Conservation (phyloP, 2,797 vertebrate genomes). For the Macroramphosus scolopax region DNA sequence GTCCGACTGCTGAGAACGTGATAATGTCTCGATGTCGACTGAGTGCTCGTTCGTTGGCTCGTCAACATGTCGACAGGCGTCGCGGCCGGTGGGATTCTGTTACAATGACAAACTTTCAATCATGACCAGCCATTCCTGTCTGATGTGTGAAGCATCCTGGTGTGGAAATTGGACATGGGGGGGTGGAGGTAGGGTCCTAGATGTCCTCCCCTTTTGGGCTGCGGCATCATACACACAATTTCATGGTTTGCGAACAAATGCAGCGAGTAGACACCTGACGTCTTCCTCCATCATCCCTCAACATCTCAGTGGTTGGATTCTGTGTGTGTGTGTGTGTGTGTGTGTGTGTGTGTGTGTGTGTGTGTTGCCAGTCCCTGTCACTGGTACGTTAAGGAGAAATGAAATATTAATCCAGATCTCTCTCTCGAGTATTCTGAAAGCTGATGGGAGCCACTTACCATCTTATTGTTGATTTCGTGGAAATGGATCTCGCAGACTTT, state of each 20-base stretch:
- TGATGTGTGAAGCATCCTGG: conserved; percentile 25
- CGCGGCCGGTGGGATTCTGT: no score
- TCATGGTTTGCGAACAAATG: conserved; percentile 68
- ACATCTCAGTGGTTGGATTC: conserved; percentile 9
- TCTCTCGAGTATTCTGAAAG: conserved; percentile 47
- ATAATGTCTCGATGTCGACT: no score
- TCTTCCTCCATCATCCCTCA: conserved; percentile 28
- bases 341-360: neutral
- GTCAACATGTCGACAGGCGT: no score
- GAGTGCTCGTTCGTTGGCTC: no score
- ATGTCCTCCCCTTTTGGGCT: conserved; percentile 45
- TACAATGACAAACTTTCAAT: conserved; percentile 18
- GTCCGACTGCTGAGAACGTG: no score
- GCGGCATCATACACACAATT: conserved; percentile 60
- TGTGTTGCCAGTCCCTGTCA: no score
- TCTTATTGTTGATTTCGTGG: conserved; percentile 98
- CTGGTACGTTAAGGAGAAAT: no score
- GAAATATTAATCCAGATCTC: conserved; percentile 69
- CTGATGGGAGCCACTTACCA: conserved; percentile 82
- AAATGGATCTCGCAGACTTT: conserved; percentile 97
- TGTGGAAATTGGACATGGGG: conserved; percentile 11
- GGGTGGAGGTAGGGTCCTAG: conserved; percentile 39
- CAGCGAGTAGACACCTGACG: conserved; percentile 44
- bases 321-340: neutral
- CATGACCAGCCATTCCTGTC: conserved; percentile 18